A percentile compares a stretch with the other conserved stretches of the same genome.
Conservation (phyloP, 2,888 invertebrate species). For the Liposcelis brunnea region DNA sequence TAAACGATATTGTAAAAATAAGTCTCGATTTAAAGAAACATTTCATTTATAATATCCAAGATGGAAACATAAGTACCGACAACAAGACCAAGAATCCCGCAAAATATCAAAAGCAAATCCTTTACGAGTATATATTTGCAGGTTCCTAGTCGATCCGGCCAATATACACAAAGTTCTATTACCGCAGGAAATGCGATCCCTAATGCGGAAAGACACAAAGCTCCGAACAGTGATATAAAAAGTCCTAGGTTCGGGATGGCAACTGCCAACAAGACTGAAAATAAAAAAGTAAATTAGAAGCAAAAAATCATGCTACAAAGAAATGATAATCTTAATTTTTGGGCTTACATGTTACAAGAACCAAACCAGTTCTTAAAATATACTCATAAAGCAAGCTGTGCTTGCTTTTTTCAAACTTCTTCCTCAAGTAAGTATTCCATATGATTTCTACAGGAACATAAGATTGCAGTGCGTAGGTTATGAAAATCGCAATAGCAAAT, state of each 20-base stretch:
- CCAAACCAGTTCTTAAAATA: slow-evolving; percentile 53
- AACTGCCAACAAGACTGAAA: slow-evolving; percentile 53
- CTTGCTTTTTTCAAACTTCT: slow-evolving; percentile 39
- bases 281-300: slow-evolving; percentile 14
- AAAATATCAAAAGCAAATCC: slow-evolving; percentile 22
- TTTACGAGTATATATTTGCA: slow-evolving; percentile 28
- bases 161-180: slow-evolving; percentile 53
- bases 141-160: slow-evolving; percentile 37
- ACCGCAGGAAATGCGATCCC: slow-evolving; percentile 59
- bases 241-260: slow-evolving; percentile 51
- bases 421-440: slow-evolving; percentile 62
- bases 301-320: not conserved
- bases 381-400: slow-evolving; percentile 56
- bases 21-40: too few species aligned
- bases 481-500: slow-evolving; percentile 65
- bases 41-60: not conserved
- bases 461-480: slow-evolving; percentile 84
- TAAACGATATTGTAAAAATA: too few species aligned
- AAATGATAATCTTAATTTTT: not conserved
- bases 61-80: not conserved
- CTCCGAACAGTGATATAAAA: slow-evolving; percentile 60
- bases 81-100: not conserved
- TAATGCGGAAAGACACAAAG: slow-evolving; percentile 51
- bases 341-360: slow-evolving; percentile 66
- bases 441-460: slow-evolving; percentile 90